These are phyloP conservation scores for Lamprologus ornatipinnis DNA, from an alignment of 2,113 vertebrate genomes.

Conservation along the genomic window DNA sequence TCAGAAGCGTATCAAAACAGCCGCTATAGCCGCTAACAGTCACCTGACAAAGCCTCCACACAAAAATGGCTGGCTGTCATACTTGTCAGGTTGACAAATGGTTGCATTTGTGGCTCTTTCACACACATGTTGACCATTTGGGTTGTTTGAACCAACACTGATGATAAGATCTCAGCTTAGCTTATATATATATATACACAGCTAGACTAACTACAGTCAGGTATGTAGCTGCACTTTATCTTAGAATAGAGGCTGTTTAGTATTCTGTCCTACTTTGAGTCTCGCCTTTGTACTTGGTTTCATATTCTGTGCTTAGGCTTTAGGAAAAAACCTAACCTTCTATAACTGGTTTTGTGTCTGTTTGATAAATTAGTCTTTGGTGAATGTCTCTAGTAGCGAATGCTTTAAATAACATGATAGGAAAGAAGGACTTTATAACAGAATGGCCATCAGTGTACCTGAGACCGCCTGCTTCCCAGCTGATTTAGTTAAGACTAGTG, in stretches of 20 bases:
- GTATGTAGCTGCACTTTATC: neutral
- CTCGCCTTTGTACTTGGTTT: neutral
- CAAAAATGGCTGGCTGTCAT: neutral
- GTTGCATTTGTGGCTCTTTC: neutral
- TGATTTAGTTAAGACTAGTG: neutral
- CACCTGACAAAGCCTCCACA: neutral
- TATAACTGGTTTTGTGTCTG: neutral
- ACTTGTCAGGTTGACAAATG: constrained; percentile 21
- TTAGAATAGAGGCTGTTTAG: neutral
- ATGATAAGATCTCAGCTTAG: neutral
- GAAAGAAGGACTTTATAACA: neutral
- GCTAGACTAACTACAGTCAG: neutral
- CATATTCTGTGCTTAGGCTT: neutral
- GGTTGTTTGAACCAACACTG: neutral
- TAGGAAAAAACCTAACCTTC: neutral
- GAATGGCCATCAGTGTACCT: neutral
- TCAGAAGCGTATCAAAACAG: neutral
- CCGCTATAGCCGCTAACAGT: neutral
- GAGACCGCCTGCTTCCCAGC: neutral
- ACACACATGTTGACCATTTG: neutral
- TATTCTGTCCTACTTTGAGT: constrained; percentile 24
- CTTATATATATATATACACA: neutral
- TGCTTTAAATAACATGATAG: neutral
- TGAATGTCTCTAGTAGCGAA: neutral
- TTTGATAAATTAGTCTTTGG: constrained; percentile 6